Percentiles rank a stretch among this genome's conserved stretches.
Conservation (phyloP, 2,888 invertebrate genomes). For the Tricholauxania praeusta region DNA sequence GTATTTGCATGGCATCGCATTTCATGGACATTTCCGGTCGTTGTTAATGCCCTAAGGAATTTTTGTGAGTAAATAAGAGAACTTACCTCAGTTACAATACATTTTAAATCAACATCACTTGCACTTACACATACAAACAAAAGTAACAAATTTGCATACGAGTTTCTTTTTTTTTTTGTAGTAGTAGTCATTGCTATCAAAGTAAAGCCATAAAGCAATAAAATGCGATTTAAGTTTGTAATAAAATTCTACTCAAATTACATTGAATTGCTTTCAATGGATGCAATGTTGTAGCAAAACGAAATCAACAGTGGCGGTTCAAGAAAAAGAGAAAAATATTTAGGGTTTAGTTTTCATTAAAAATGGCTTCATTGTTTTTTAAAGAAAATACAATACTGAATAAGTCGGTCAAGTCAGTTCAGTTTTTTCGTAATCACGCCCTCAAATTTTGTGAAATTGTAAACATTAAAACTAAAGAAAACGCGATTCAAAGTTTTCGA, state of each 20-base stretch:
- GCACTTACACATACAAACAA: background rate
- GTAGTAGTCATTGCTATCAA: conserved; percentile 1
- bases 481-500: too few relatives aligned
- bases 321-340: background rate
- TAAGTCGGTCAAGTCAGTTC: too few relatives aligned
- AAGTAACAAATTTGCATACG: background rate
- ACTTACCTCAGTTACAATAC: too few relatives aligned
- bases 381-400: too few relatives aligned
- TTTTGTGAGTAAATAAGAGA: background rate
- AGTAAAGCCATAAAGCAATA: conserved; percentile 29
- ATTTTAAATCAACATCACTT: too few relatives aligned
- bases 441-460: too few relatives aligned
- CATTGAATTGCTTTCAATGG: conserved; percentile 37
- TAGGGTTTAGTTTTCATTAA: too few relatives aligned
- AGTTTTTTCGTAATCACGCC: too few relatives aligned
- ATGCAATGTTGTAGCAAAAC: background rate
- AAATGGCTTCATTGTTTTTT: too few relatives aligned
- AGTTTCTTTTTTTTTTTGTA: background rate
- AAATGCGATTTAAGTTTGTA: conserved; percentile 27
- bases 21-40: conserved; percentile 14
- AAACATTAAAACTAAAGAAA: too few relatives aligned
- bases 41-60: conserved; percentile 9
- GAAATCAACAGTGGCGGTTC: background rate
- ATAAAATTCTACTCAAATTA: conserved; percentile 28
- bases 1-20: background rate